Evolutionary conservation across 1,140 invertebrate species (phyloP).

Genomic region (Cyclargus thomasi): DNA sequence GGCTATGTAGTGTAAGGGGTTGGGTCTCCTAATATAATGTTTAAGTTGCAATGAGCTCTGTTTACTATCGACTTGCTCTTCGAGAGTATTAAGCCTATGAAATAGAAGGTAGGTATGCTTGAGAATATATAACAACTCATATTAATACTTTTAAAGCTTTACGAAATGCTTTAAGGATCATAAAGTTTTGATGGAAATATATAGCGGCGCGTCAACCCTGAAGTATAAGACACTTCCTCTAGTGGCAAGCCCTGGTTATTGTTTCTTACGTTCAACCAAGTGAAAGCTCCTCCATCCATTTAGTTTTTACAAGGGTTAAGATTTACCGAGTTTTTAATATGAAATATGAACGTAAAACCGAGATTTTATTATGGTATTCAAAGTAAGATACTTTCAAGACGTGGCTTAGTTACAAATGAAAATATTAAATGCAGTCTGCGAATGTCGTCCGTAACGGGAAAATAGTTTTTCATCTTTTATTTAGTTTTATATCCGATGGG

Average conservation of each 20-base stretch:
- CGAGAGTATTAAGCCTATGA: too few species aligned
- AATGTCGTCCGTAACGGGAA: slow-evolving; percentile 6
- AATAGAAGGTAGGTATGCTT: too few species aligned
- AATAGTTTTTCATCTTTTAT: slow-evolving; percentile 3
- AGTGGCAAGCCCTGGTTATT: slow-evolving; percentile 36
- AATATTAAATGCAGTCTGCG: slow-evolving; percentile 14
- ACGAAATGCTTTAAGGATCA: neutral
- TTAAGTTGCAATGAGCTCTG: too few species aligned
- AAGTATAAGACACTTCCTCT: slow-evolving; percentile 35
- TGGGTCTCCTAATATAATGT: too few species aligned
- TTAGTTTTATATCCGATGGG: neutral
- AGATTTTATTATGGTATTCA: slow-evolving; percentile 13
- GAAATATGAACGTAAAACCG: slow-evolving; percentile 14
- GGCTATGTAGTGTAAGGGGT: too few species aligned
- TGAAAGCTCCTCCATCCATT: slow-evolving; percentile 38
- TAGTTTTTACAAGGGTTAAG: slow-evolving; percentile 32
- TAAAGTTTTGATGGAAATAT: neutral
- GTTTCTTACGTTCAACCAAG: slow-evolving; percentile 37
- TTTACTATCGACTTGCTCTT: too few species aligned
- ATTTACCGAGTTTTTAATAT: slow-evolving; percentile 19
- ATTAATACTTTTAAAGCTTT: too few species aligned
- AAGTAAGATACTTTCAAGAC: slow-evolving; percentile 11
- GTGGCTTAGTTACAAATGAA: slow-evolving; percentile 13
- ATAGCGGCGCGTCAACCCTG: slow-evolving; percentile 26
- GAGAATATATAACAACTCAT: too few species aligned